Percentiles rank a stretch among this genome's conserved stretches.
Evolutionary conservation across 1,140 invertebrate species (phyloP).

Genomic region (Trypoxylus dichotomus): DNA sequence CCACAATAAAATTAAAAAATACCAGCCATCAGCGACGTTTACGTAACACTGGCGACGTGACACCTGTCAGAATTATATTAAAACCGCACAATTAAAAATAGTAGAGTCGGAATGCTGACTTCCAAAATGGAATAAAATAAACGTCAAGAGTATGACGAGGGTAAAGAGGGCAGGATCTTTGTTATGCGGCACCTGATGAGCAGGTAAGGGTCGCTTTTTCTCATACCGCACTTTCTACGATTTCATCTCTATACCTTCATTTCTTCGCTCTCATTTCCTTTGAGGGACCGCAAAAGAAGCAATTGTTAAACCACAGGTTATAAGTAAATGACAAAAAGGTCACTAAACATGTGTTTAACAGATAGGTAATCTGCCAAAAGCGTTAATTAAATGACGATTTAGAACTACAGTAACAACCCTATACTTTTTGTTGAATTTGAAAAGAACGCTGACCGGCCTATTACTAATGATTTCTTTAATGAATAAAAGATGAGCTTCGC

Average conservation of each 20-base stretch:
- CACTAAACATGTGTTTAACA: conserved; percentile 29
- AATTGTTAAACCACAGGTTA: conserved; percentile 27
- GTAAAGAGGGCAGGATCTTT: conserved; percentile 26
- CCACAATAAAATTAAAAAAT: conserved; percentile 35
- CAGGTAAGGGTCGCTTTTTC: conserved; percentile 27
- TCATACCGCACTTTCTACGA: conserved; percentile 26
- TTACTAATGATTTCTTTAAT: not conserved
- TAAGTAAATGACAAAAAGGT: conserved; percentile 11
- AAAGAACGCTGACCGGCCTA: not conserved
- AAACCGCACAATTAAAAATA: conserved; percentile 37
- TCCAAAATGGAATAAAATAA: conserved; percentile 35
- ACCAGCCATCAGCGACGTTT: conserved; percentile 34
- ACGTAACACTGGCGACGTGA: conserved; percentile 35
- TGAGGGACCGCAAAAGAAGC: conserved; percentile 21
- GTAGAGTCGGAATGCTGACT: conserved; percentile 35
- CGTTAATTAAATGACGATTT: conserved; percentile 24
- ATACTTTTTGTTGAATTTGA: not conserved
- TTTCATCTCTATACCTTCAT: conserved; percentile 11
- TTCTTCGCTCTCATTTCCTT: conserved; percentile 7
- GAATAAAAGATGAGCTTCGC: not conserved
- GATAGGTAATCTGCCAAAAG: conserved; percentile 14
- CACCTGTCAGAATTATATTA: conserved; percentile 36
- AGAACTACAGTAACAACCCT: conserved; percentile 1
- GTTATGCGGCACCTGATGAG: conserved; percentile 27
- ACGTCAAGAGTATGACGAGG: conserved; percentile 36